These are phyloP conservation scores for Phataginus tricuspis DNA, from an alignment of 2,797 vertebrate genomes.

Conservation along the genomic window DNA sequence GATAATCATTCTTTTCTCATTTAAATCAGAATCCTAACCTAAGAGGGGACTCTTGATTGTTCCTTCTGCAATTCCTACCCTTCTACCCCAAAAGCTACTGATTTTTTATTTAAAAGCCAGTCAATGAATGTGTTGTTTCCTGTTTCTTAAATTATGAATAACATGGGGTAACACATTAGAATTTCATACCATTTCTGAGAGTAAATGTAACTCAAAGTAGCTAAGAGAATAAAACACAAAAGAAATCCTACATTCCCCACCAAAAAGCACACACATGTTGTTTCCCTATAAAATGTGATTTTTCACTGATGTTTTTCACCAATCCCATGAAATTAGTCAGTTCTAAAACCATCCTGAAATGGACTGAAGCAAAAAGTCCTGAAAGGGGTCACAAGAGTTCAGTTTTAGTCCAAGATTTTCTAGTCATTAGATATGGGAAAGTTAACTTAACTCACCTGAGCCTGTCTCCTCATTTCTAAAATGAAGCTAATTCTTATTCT, in stretches of 20 bases:
- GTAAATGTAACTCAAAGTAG: not conserved
- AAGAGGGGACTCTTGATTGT: not conserved
- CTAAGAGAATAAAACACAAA: not conserved
- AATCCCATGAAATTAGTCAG: not conserved
- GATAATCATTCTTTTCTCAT: not conserved
- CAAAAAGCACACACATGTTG: not conserved
- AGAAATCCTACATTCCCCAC: not conserved
- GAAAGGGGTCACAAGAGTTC: not conserved
- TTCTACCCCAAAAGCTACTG: constrained; percentile 25
- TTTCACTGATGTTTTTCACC: not conserved
- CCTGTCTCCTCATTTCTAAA: constrained; percentile 18
- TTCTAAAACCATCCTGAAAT: constrained; percentile 29
- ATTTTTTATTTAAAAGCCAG: constrained; percentile 34
- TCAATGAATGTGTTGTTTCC: not conserved
- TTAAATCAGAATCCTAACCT: constrained; percentile 28
- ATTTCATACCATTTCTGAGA: constrained; percentile 23
- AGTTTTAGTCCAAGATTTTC: not conserved
- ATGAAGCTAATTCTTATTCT: not conserved
- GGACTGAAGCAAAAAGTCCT: not conserved
- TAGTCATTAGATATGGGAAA: not conserved
- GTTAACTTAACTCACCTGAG: not conserved
- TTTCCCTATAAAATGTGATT: not conserved
- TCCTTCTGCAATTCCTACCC: not conserved
- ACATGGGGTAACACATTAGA: not conserved
- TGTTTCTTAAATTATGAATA: constrained; percentile 41